A percentile compares a stretch with the other conserved stretches of the same genome.
These are phyloP conservation scores for Zaprionus tsacasi DNA, from an alignment of 1,140 invertebrate species.

Conservation along the genomic window DNA sequence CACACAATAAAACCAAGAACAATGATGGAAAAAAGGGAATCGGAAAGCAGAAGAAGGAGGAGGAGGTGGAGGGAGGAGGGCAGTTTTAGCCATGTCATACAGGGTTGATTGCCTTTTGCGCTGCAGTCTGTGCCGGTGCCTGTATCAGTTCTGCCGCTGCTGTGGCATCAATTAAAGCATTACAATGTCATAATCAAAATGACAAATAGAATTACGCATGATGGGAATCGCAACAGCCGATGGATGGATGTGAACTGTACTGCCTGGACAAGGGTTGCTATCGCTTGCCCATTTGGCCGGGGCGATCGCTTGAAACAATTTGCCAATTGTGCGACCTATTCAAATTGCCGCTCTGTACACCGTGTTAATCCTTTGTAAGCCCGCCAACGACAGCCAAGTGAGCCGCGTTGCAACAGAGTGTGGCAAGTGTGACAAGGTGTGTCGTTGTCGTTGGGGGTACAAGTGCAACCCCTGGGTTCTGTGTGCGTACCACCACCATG, in stretches of 20 bases:
- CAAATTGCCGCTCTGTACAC: conserved; percentile 50
- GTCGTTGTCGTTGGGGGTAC: conserved; percentile 1
- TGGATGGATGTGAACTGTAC: conserved; percentile 38
- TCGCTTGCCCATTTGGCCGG: conserved; percentile 51
- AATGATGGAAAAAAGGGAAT: conserved; percentile 13
- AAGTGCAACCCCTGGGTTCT: conserved; percentile 41
- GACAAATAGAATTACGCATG: conserved; percentile 84
- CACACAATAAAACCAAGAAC: conserved; percentile 26
- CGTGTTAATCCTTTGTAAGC: conserved; percentile 74
- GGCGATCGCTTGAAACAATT: conserved; percentile 66
- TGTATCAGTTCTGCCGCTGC: conserved; percentile 12
- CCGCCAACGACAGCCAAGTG: conserved; percentile 50
- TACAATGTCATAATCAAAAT: conserved; percentile 84
- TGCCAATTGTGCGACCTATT: conserved; percentile 75
- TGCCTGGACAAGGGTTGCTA: conserved; percentile 59
- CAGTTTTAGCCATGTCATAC: conserved; percentile 53
- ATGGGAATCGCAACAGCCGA: conserved; percentile 73
- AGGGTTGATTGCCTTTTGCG: conserved; percentile 77
- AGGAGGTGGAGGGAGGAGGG: conserved; percentile 8
- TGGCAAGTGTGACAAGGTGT: conserved; percentile 45
- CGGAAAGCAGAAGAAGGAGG: background rate
- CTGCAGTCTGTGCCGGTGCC: conserved; percentile 37
- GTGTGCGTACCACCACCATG: conserved; percentile 33
- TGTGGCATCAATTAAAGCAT: conserved; percentile 84
- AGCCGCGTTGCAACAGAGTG: conserved; percentile 29